Evolutionary conservation across 2,113 vertebrate species (phyloP).

Genomic region (Pangasianodon hypophthalmus): DNA sequence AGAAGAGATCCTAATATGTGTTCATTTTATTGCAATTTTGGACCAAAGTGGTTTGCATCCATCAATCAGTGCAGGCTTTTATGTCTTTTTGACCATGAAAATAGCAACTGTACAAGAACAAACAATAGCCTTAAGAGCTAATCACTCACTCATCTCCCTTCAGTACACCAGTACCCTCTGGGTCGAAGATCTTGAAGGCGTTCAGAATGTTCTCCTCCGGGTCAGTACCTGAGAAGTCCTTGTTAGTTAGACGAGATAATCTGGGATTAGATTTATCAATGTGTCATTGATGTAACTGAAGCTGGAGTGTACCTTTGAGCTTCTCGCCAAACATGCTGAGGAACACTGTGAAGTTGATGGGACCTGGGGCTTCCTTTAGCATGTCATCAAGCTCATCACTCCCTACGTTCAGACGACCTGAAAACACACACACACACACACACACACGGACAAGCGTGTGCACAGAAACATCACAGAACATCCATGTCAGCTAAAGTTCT

Average conservation of each 20-base stretch:
- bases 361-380: slow-evolving; percentile 84
- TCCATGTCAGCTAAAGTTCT: not conserved
- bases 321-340: slow-evolving; percentile 91
- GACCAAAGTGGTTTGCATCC: not conserved
- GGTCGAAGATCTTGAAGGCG: slow-evolving; percentile 89
- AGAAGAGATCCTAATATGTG: not conserved
- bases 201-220: slow-evolving; percentile 89
- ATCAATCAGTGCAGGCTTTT: not conserved
- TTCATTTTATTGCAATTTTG: not conserved
- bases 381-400: slow-evolving; percentile 89
- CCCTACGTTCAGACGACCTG: slow-evolving; percentile 87
- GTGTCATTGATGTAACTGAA: not conserved
- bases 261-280: not conserved
- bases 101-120: not conserved
- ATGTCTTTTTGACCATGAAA: not conserved
- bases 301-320: slow-evolving; percentile 79
- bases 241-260: not conserved
- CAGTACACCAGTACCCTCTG: slow-evolving; percentile 82
- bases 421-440: not conserved
- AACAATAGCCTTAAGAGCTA: not conserved
- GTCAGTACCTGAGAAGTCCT: slow-evolving; percentile 78
- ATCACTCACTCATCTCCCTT: slow-evolving; percentile 86
- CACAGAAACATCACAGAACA: not conserved
- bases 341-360: slow-evolving; percentile 91
- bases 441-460: not conserved